A percentile compares a stretch with the other conserved stretches of the same genome.
phyloP scores from a whole-genome alignment of 2,888 invertebrate genomes.

The Drosophila flavopinicola region DNA sequence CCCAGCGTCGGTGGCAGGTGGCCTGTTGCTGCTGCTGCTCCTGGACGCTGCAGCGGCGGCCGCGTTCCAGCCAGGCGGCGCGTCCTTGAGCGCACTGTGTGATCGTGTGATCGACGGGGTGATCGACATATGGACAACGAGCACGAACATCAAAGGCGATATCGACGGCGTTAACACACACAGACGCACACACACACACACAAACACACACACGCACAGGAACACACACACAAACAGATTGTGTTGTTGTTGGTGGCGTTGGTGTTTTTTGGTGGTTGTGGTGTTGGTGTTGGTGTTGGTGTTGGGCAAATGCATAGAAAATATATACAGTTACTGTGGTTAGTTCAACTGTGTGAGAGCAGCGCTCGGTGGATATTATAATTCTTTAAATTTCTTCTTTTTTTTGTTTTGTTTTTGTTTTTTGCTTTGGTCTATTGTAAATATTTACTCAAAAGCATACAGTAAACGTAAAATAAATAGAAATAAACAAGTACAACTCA shows the following conservation, averaged over 20 bases:
- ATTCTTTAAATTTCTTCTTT: slow-evolving; percentile 22
- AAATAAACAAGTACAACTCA: slow-evolving; percentile 62
- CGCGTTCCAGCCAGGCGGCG: slow-evolving; percentile 92
- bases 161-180: slow-evolving; percentile 57
- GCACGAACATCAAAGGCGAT: slow-evolving; percentile 56
- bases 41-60: slow-evolving; percentile 88
- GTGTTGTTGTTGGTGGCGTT: slow-evolving; percentile 48
- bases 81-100: slow-evolving; percentile 91
- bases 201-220: slow-evolving; percentile 2
- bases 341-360: slow-evolving; percentile 71
- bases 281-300: slow-evolving; percentile 56
- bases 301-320: slow-evolving; percentile 78
- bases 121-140: slow-evolving; percentile 52
- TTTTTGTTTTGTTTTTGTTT: too few relatives aligned
- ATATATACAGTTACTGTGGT: slow-evolving; percentile 78
- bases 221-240: slow-evolving; percentile 1
- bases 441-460: slow-evolving; percentile 70
- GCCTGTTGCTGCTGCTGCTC: slow-evolving; percentile 88
- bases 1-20: slow-evolving; percentile 90
- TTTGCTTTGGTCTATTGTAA: slow-evolving; percentile 37
- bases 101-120: slow-evolving; percentile 19
- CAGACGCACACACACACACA: slow-evolving; percentile 33
- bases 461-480: slow-evolving; percentile 35
- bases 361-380: slow-evolving; percentile 52
- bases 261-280: slow-evolving; percentile 37